A percentile compares a stretch with the other conserved stretches of the same genome.
These are phyloP conservation scores for Hydrocynus forskahlii DNA, from an alignment of 2,797 vertebrate genomes.

Conservation along the genomic window DNA sequence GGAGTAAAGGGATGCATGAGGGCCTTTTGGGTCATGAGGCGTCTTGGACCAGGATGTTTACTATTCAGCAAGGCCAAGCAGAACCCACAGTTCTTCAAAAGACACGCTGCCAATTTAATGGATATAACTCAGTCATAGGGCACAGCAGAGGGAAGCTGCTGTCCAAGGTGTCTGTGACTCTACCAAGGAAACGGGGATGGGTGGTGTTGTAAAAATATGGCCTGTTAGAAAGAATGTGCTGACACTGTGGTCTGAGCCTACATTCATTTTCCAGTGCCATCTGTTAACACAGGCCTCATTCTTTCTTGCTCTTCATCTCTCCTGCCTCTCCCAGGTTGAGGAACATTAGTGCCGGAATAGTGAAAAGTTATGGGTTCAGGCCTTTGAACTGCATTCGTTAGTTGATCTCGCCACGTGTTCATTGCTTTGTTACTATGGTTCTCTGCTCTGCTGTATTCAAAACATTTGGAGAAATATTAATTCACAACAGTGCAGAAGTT, in stretches of 20 bases:
- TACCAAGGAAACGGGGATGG: slow-evolving; percentile 49
- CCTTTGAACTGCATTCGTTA: slow-evolving; percentile 33
- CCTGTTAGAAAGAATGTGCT: slow-evolving; percentile 54
- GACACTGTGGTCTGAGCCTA: slow-evolving; percentile 43
- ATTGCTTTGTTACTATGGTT: slow-evolving; percentile 36
- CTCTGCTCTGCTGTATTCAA: slow-evolving; percentile 7
- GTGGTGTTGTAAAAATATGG: slow-evolving; percentile 50
- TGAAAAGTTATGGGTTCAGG: slow-evolving; percentile 35
- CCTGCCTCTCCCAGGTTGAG: slow-evolving; percentile 33
- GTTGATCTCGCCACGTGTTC: slow-evolving; percentile 24
- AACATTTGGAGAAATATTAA: slow-evolving; percentile 30
- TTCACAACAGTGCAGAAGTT: slow-evolving; percentile 20
- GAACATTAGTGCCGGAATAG: slow-evolving; percentile 45
- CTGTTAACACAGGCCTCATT: slow-evolving; percentile 49
- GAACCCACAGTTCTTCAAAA: slow-evolving; percentile 35
- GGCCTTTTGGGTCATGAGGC: slow-evolving; percentile 12
- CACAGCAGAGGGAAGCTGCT: slow-evolving; percentile 27
- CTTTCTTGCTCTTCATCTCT: slow-evolving; percentile 46
- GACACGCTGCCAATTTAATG: slow-evolving; percentile 36
- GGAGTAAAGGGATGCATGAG: slow-evolving; percentile 10
- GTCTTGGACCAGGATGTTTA: not conserved
- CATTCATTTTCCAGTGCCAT: slow-evolving; percentile 58
- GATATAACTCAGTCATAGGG: slow-evolving; percentile 37
- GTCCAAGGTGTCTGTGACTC: slow-evolving; percentile 43
- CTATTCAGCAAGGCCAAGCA: slow-evolving; percentile 20